Evolutionary conservation across 2,113 vertebrate genomes (phyloP).

Genomic region (Ictidomys tridecemlineatus): DNA sequence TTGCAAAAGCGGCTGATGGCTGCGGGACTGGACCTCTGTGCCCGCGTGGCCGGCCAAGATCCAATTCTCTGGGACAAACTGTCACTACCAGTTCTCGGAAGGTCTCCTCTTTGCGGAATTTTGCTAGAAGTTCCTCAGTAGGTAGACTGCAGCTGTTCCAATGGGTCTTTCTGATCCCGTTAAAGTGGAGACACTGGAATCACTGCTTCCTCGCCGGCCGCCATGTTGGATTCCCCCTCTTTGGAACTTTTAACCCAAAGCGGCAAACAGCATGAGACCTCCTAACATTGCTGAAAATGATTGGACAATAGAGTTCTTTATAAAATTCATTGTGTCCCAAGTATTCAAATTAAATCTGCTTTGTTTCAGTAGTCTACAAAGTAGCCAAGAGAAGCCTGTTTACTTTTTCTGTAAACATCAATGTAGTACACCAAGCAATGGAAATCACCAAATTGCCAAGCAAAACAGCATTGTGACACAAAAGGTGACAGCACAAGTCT

Average conservation of each 20-base stretch:
- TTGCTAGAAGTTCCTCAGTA: no score
- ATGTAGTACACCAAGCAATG: neutral
- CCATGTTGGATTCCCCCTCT: no score
- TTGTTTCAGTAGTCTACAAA: constrained; percentile 22
- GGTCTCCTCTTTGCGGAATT: no score
- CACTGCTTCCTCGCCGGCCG: no score
- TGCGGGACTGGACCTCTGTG: no score
- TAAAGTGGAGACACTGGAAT: no score
- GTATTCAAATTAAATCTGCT: constrained; percentile 7
- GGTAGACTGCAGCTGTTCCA: no score
- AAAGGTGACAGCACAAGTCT: neutral
- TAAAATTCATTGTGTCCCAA: neutral
- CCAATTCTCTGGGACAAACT: no score
- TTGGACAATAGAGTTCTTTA: neutral
- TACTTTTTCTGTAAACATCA: neutral
- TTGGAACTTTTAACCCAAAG: neutral
- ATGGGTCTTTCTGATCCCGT: no score
- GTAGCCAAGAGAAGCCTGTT: neutral
- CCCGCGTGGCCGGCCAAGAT: no score
- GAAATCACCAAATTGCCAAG: constrained; percentile 15
- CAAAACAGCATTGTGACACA: neutral
- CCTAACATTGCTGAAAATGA: neutral
- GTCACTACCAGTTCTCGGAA: no score
- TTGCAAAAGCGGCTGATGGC: no score
- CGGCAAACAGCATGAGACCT: neutral